Evolutionary conservation across 2,888 invertebrate genomes (phyloP).

Genomic region (Lomographa bimaculata): DNA sequence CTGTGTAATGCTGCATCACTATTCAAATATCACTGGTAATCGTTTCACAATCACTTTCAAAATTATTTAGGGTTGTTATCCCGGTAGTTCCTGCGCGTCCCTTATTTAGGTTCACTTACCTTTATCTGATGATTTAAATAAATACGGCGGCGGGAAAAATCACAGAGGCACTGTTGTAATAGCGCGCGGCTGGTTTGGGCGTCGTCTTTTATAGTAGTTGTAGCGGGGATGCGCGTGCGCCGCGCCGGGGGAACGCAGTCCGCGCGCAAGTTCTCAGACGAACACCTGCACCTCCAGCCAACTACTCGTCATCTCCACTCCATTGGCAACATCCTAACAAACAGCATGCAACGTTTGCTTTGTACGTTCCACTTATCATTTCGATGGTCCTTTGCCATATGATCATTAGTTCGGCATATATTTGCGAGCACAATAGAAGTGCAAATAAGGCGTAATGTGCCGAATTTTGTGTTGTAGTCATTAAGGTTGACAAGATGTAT

Average conservation of each 20-base stretch:
- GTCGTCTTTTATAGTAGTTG: slow-evolving; percentile 73
- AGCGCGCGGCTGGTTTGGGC: slow-evolving; percentile 78
- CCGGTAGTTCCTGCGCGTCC: slow-evolving; percentile 54
- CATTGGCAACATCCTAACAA: too few species aligned
- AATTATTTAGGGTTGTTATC: slow-evolving; percentile 26
- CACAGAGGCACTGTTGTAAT: slow-evolving; percentile 82
- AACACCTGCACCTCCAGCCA: slow-evolving; percentile 7
- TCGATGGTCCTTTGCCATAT: slow-evolving; percentile 8
- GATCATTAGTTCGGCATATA: slow-evolving; percentile 20
- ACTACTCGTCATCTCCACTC: slow-evolving; percentile 1
- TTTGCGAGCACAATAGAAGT: slow-evolving; percentile 18
- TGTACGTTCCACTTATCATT: not conserved
- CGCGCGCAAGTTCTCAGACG: slow-evolving; percentile 17
- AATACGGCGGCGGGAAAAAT: slow-evolving; percentile 76
- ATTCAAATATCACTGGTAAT: slow-evolving; percentile 24
- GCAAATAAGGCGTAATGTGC: slow-evolving; percentile 21
- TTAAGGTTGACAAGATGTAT: slow-evolving; percentile 13
- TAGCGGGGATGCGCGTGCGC: slow-evolving; percentile 73
- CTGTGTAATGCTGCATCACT: slow-evolving; percentile 20
- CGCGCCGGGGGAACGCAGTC: slow-evolving; percentile 57
- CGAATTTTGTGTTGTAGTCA: slow-evolving; percentile 11
- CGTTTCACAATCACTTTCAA: slow-evolving; percentile 27
- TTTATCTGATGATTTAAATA: slow-evolving; percentile 64
- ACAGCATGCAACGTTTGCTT: slow-evolving; percentile 8
- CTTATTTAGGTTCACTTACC: slow-evolving; percentile 69